Percentiles rank a stretch among this genome's conserved stretches.
phyloP scores from a whole-genome alignment of 2,113 vertebrate species.

The Fulmarus glacialis region DNA sequence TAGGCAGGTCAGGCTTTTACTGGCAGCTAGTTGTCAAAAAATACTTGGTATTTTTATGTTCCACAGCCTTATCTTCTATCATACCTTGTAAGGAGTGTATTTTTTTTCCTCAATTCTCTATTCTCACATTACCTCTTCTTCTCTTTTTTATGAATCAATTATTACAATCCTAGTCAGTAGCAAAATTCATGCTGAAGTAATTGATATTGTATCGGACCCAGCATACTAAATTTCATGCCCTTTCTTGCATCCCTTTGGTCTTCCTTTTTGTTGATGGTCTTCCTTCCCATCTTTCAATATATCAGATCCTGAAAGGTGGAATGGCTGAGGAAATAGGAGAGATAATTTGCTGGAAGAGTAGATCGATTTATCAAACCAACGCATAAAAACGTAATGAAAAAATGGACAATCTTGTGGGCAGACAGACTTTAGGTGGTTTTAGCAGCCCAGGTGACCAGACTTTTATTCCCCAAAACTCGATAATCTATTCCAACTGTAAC shows the following conservation, averaged over 20 bases:
- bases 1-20: not conserved
- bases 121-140: not conserved
- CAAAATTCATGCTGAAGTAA: not conserved
- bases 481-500: not conserved
- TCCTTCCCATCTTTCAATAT: not conserved
- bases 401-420: not conserved
- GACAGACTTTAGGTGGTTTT: not conserved
- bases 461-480: not conserved
- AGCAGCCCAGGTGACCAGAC: not conserved
- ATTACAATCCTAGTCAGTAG: not conserved
- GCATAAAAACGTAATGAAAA: not conserved
- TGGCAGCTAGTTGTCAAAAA: not conserved
- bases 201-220: not conserved
- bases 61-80: not conserved
- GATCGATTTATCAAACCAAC: not conserved
- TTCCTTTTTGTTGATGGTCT: not conserved
- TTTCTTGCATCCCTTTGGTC: not conserved
- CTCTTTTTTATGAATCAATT: not conserved
- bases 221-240: not conserved
- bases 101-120: not conserved
- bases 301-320: not conserved
- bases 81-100: accelerated
- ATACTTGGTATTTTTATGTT: not conserved
- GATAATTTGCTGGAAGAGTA: not conserved
- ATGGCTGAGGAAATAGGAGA: not conserved